Percentiles rank a stretch among this genome's conserved stretches.
Conservation (phyloP, 2,113 vertebrate genomes). For the Engraulis encrasicolus region DNA sequence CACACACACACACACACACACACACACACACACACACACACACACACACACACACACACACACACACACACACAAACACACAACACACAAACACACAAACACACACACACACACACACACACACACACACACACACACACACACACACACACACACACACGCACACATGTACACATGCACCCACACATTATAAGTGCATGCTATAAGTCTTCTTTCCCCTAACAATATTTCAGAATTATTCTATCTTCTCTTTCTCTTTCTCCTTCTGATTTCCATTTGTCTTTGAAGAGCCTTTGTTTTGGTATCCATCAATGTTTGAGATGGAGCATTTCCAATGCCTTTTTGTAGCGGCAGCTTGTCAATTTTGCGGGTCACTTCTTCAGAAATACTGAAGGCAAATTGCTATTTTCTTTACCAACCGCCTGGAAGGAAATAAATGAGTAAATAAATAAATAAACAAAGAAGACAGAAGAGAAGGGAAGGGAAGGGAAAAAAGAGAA, state of each 20-base stretch:
- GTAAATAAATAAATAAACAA: too few species aligned
- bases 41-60: conserved; percentile 19
- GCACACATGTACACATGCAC: too few species aligned
- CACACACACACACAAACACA: conserved; percentile 18
- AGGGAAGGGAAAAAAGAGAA: background rate
- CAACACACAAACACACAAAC: too few species aligned
- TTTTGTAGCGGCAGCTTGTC: background rate
- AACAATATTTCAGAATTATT: too few species aligned
- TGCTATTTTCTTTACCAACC: background rate
- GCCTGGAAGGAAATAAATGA: background rate
- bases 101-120: too few species aligned
- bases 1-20: too few species aligned
- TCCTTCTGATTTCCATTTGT: background rate
- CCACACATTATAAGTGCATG: too few species aligned
- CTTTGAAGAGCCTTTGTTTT: background rate
- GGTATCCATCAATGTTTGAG: background rate
- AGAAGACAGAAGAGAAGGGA: too few species aligned
- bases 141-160: too few species aligned
- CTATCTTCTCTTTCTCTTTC: background rate
- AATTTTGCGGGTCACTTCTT: conserved; percentile 7
- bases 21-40: background rate
- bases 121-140: too few species aligned
- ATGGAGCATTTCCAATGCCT: background rate
- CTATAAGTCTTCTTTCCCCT: too few species aligned
- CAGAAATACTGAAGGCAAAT: background rate